Base-by-base conservation (phyloP, 2,888 invertebrate species). In the Piscicola geometra region DNA sequence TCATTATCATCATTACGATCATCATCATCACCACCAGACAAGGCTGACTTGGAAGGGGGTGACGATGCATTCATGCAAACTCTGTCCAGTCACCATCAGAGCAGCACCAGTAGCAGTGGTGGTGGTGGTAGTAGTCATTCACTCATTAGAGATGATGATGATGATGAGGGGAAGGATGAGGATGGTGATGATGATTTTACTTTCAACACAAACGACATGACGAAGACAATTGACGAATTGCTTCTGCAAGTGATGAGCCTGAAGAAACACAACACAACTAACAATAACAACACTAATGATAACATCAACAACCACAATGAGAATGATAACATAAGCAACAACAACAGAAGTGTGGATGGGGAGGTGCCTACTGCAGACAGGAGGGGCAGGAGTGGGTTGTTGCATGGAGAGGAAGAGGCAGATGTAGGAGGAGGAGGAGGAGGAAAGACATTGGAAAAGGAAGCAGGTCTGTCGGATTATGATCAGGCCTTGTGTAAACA, bases 111-210 rank as follows among this genome's bases (percentile, higher is more conserved):
- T 68, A 68, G 30, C 33, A n/a, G 64, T 3, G 28, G 30, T 25
- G 30, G 9, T 64, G 64, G 5, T 64, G 30, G 28, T 28, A 18
- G 21, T 28, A 15, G 52, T 52, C 21, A 18, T 52, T 52, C 15
- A 18, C 52, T 52, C 52, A 15, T 52, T 15, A 15, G 21, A 52
- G 64, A 64, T 64, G 64, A 18, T 64, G 64, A 64, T 64, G 64
- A 64, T 64, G 64, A 64, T 64, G 64, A 64, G 3, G 64, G 21
- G 3, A 21, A 64, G 3, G 68, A 68, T 21, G 68, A 68, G 18
- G 68, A 68, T 35, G 68, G n/a, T 5, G 33, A 68, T 68, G 68
- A 35, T 68, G 68, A 68, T 56, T 56, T 56, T 56, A 56, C 60
- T n/a, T 68, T 32, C 68, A 35, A 68, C 33, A 35, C 33, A 15